Conservation (phyloP, 2,888 invertebrate genomes). For the Diaperis boleti region DNA sequence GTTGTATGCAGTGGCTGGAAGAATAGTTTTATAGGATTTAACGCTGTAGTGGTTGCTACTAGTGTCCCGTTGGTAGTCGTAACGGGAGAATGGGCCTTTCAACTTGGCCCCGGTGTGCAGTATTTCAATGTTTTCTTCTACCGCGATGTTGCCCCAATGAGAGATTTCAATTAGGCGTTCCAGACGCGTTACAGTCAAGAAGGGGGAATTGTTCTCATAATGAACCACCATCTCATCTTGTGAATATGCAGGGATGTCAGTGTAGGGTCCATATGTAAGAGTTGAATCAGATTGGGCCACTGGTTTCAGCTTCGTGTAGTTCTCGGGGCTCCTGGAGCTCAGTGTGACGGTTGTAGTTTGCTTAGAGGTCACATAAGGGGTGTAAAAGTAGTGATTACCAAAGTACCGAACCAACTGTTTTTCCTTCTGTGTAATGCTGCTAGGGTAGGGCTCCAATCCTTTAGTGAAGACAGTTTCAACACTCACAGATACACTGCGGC, state of each 20-base stretch:
- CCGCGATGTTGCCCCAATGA: conserved; percentile 99
- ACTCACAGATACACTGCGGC: conserved; percentile 71
- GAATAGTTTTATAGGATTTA: conserved; percentile 88
- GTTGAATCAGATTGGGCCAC: conserved; percentile 81
- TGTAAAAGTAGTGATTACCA: conserved; percentile 86
- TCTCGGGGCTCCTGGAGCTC: conserved; percentile 84
- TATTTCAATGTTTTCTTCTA: conserved; percentile 94
- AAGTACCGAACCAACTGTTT: conserved; percentile 91
- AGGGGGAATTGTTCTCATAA: conserved; percentile 96
- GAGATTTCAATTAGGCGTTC: conserved; percentile 94
- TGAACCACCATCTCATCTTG: conserved; percentile 81
- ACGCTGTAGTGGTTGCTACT: conserved; percentile 90
- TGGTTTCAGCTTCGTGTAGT: conserved; percentile 86
- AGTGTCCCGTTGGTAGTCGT: conserved; percentile 95
- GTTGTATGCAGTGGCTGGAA: conserved; percentile 91
- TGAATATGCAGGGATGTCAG: conserved; percentile 74
- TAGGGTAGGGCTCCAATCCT: conserved; percentile 85
- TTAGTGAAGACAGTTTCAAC: conserved; percentile 84
- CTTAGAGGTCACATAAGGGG: conserved; percentile 83
- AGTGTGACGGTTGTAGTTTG: conserved; percentile 87
- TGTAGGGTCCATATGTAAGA: conserved; percentile 92
- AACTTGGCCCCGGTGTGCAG: conserved; percentile 93
- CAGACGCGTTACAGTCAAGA: conserved; percentile 90
- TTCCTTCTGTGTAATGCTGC: conserved; percentile 90
- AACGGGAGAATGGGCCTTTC: conserved; percentile 95